phyloP scores from a whole-genome alignment of 1,140 invertebrate genomes.

The Diabrotica undecimpunctata region DNA sequence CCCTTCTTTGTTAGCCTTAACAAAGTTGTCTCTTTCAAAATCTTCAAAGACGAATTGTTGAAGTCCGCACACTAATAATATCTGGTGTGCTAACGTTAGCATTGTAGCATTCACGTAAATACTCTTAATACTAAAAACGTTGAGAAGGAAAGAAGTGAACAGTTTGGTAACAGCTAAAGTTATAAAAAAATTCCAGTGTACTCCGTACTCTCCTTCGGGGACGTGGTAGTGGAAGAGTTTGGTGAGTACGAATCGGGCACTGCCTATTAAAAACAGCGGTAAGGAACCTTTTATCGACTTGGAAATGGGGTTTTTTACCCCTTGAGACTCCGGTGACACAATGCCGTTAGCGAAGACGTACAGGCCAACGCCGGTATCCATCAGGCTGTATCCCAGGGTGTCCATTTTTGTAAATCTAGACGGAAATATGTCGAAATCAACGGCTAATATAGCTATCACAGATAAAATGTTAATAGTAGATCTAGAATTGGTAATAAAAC shows the following conservation, averaged over 20 bases:
- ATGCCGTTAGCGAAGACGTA: conserved; percentile 86
- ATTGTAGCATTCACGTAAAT: conserved; percentile 45
- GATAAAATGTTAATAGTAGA: conserved; percentile 72
- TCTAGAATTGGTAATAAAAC: conserved; percentile 66
- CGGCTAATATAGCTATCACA: conserved; percentile 81
- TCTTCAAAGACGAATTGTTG: conserved; percentile 70
- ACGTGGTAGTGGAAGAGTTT: conserved; percentile 75
- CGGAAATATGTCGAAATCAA: conserved; percentile 89
- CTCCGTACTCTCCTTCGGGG: conserved; percentile 87
- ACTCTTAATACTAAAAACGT: conserved; percentile 46
- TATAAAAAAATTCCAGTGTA: conserved; percentile 97
- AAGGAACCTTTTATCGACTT: conserved; percentile 46
- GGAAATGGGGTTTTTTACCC: conserved; percentile 41
- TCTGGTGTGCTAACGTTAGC: conserved; percentile 65
- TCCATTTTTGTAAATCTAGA: conserved; percentile 82
- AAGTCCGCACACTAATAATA: conserved; percentile 59
- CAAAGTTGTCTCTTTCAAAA: conserved; percentile 55
- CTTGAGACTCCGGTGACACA: conserved; percentile 58
- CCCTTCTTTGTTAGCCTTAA: conserved; percentile 87
- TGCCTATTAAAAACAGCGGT: conserved; percentile 67
- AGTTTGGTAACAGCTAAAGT: conserved; percentile 83
- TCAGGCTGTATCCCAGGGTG: conserved; percentile 81
- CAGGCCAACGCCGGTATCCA: conserved; percentile 92
- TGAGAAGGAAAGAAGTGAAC: conserved; percentile 58
- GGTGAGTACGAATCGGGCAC: conserved; percentile 62